Base-by-base conservation (phyloP, 1,140 invertebrate species). In the Nixonia krombeini region DNA sequence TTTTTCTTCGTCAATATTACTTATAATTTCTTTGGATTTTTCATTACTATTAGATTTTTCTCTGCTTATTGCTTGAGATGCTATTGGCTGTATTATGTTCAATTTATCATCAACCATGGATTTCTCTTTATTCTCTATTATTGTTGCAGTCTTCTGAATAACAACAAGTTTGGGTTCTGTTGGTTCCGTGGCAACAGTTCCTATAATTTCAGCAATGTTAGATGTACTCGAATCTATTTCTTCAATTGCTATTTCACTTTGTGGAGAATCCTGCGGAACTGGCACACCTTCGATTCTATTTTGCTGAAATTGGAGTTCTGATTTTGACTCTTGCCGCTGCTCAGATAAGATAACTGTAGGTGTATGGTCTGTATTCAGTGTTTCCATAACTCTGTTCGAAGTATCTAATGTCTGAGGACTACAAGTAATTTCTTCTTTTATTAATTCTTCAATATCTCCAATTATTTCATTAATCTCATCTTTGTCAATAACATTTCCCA, bases 381-480 rank as follows among this genome's bases (percentile, higher is more conserved):
- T 70, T 33, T 78, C 74, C 0, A 75, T 52, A 0, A 66, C 51
- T n/a, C 57, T 38, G 31, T 40, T 44, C n/a, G n/a, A n/a, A n/a
- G n/a, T n/a, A n/a, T n/a, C n/a, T n/a, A n/a, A n/a, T n/a, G n/a
- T n/a, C 42, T 78, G 70, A 2, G 84, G 81, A 61, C 79, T 85
- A 3, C 62, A 61, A 2, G 80, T 83, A n/a, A n/a, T n/a, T 45
- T 85, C 84, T 65, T 83, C 79, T 41, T 85, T 85, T 10, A 86
- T 86, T 12, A 85, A 45, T 47, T 84, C 83, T 42, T 86, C 83
- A 12, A 86, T 84, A 52, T 86, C 84, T 1, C 80, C 83, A 44
- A 86, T 86, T 13, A 85, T 85, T 51, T 85, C 83, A 53, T 86
- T 85, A 33, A 86, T 85, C 50, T 86, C 84, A 52, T 85, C 83